Evolutionary conservation across 2,888 invertebrate species (phyloP).

Genomic region (Pyrocoelia pectoralis): DNA sequence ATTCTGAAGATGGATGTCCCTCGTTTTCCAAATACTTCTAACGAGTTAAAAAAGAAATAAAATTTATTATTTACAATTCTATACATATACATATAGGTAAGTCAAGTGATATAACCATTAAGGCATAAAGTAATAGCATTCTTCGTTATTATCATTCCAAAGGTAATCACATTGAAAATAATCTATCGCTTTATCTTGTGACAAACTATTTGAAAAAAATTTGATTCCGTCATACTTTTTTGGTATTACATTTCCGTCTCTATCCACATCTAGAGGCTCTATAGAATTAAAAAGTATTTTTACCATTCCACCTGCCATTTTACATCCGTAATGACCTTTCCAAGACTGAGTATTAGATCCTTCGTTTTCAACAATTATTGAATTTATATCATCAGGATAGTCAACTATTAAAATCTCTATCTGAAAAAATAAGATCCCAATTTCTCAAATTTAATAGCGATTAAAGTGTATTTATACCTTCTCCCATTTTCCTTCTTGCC

Average conservation of each 20-base stretch:
- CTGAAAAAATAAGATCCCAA: no score
- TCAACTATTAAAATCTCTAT: constrained; percentile 59
- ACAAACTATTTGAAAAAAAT: constrained; percentile 4
- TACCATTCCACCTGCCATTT: constrained; percentile 64
- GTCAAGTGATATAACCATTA: not conserved
- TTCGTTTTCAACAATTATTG: constrained; percentile 59
- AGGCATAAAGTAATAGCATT: constrained; percentile 6
- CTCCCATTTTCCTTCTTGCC: constrained; percentile 53
- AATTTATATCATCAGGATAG: constrained; percentile 61
- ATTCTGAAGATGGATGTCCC: no score
- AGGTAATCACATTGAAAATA: constrained; percentile 3
- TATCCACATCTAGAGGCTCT: constrained; percentile 16
- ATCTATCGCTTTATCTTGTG: not conserved
- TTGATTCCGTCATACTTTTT: constrained; percentile 3
- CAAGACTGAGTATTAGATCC: constrained; percentile 64
- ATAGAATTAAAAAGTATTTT: constrained; percentile 33
- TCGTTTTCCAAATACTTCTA: no score
- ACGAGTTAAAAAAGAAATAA: no score
- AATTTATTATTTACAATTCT: no score
- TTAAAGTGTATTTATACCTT: no score
- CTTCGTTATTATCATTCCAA: constrained; percentile 3
- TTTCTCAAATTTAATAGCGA: no score
- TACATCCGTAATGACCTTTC: constrained; percentile 67
- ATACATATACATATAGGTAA: no score
- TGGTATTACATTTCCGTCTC: not conserved